Conservation (phyloP, 2,797 vertebrate genomes). For the Parauchenoglanis ngamensis region DNA sequence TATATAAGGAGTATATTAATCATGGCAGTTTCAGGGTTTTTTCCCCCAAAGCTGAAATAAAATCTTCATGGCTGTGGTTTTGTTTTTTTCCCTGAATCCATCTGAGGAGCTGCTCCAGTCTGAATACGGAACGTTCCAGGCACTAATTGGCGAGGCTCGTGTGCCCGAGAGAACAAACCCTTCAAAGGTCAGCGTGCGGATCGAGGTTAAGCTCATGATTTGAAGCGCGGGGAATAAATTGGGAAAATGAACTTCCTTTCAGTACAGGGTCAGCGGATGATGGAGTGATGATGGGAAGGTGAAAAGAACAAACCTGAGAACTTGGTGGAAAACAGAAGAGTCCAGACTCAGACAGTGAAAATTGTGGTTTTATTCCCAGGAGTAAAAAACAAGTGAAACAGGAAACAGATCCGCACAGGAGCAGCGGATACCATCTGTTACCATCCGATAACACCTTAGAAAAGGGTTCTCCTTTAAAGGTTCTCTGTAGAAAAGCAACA, state of each 20-base stretch:
- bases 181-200: conserved; percentile 48
- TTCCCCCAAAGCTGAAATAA: not conserved
- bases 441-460: no score
- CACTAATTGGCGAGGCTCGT: conserved; percentile 35
- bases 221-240: conserved; percentile 35
- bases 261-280: conserved; percentile 44
- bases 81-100: not conserved
- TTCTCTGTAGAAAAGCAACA: not conserved
- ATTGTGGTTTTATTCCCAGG: not conserved
- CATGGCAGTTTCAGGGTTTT: not conserved
- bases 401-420: not conserved
- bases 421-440: not conserved
- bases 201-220: conserved; percentile 36
- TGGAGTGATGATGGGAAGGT: conserved; percentile 28
- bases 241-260: conserved; percentile 31
- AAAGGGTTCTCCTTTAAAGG: not conserved
- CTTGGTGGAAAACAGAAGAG: not conserved
- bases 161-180: conserved; percentile 25
- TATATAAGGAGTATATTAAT: not conserved
- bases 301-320: conserved; percentile 7
- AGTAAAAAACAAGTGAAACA: not conserved
- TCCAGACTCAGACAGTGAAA: not conserved
- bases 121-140: not conserved
- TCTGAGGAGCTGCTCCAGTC: not conserved
- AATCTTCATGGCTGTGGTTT: no score